These are phyloP conservation scores for Dolichopus griseipennis DNA, from an alignment of 2,888 invertebrate genomes.

Conservation along the genomic window DNA sequence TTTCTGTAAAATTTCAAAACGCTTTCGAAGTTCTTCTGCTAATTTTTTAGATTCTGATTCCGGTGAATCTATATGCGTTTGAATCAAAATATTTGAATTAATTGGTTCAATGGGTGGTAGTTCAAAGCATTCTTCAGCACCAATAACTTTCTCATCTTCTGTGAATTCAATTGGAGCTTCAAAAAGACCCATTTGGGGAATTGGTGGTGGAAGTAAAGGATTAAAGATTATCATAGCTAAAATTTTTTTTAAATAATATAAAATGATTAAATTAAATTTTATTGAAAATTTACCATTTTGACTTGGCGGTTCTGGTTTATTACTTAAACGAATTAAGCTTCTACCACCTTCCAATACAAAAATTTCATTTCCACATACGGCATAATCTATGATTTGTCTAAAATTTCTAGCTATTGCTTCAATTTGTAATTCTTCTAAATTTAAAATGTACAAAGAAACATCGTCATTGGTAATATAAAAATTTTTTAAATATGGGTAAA, in stretches of 20 bases:
- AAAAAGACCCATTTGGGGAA: constrained; percentile 32
- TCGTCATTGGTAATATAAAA: constrained; percentile 67
- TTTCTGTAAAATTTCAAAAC: constrained; percentile 58
- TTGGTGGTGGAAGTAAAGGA: constrained; percentile 37
- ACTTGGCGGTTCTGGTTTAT: constrained; percentile 55
- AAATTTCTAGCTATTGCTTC: constrained; percentile 58
- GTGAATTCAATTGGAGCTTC: constrained; percentile 39
- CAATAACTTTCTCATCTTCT: constrained; percentile 46
- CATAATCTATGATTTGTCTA: constrained; percentile 42
- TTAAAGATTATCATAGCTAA: constrained; percentile 38
- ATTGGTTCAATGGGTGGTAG: constrained; percentile 52
- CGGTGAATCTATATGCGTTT: constrained; percentile 37
- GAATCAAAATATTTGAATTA: constrained; percentile 43
- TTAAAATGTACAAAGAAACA: constrained; percentile 62
- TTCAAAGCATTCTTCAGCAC: constrained; percentile 69
- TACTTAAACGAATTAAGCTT: constrained; percentile 67
- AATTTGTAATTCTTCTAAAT: constrained; percentile 59
- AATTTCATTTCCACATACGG: constrained; percentile 51
- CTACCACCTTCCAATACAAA: constrained; percentile 74
- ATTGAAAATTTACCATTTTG: constrained; percentile 39
- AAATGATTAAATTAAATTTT: constrained; percentile 7
- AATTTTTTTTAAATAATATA: too few species aligned
- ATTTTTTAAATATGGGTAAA: constrained; percentile 60
- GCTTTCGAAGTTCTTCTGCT: constrained; percentile 38
- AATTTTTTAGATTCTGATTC: constrained; percentile 24